Evolutionary conservation across 2,888 invertebrate species (phyloP).

Genomic region (Drosophila kanekoi): DNA sequence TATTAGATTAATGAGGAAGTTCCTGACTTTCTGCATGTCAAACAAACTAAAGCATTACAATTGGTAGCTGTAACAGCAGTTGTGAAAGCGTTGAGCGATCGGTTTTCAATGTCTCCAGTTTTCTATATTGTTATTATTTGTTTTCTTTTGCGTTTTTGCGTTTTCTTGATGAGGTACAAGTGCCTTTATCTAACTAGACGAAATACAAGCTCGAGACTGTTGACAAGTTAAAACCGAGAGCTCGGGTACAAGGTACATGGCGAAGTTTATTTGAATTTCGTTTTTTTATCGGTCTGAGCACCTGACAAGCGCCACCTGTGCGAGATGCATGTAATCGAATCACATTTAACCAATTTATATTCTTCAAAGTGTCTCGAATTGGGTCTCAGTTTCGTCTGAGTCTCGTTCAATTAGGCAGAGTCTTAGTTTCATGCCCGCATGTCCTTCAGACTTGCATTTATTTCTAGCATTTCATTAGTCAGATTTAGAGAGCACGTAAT

Average conservation of each 20-base stretch:
- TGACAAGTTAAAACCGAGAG: conserved; percentile 6
- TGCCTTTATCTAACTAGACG: conserved; percentile 31
- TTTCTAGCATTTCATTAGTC: no score
- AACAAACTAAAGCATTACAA: conserved; percentile 17
- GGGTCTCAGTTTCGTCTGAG: no score
- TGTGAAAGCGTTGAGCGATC: conserved; percentile 36
- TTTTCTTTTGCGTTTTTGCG: background rate
- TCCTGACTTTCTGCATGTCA: conserved; percentile 14
- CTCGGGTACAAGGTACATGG: conserved; percentile 1
- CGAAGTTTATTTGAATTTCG: conserved; percentile 17
- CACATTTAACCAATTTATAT: background rate
- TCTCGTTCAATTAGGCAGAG: no score
- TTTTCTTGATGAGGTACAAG: conserved; percentile 19
- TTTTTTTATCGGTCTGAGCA: conserved; percentile 7
- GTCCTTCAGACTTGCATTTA: no score
- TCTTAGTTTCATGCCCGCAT: no score
- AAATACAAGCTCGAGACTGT: conserved; percentile 1
- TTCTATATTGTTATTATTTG: conserved; percentile 7
- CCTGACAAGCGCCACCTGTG: conserved; percentile 2
- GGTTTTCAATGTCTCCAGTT: conserved; percentile 27
- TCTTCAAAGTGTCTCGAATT: background rate
- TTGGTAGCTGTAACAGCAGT: conserved; percentile 10
- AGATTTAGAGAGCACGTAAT: no score
- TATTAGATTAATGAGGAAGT: conserved; percentile 36
- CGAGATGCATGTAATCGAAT: background rate